These are phyloP conservation scores for Sporophila hypoxantha DNA, from an alignment of 2,113 vertebrate genomes.

Conservation along the genomic window DNA sequence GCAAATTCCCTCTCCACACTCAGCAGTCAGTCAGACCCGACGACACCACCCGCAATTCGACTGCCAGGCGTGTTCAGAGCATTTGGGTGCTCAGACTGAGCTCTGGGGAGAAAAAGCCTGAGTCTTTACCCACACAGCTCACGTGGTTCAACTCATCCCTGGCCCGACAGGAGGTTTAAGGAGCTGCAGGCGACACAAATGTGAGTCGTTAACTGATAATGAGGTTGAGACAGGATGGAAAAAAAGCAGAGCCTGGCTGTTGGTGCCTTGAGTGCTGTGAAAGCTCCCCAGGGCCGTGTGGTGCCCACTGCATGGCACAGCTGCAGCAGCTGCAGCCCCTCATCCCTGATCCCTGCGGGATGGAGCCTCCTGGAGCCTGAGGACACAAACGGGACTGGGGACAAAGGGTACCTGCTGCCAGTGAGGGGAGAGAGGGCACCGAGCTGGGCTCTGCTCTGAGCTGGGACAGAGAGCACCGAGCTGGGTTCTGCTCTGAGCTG, in stretches of 20 bases:
- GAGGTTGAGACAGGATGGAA: too few relatives aligned
- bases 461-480: too few relatives aligned
- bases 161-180: background rate
- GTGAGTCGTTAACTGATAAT: background rate
- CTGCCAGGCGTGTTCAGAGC: background rate
- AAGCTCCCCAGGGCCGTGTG: background rate
- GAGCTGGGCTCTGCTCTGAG: background rate
- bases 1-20: background rate
- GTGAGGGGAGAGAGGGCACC: background rate
- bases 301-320: background rate
- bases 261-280: background rate
- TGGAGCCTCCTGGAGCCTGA: background rate
- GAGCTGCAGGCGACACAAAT: background rate
- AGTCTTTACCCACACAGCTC: background rate
- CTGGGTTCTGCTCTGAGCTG: background rate
- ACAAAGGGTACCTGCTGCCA: background rate
- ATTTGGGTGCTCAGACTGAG: background rate
- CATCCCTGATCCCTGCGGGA: background rate
- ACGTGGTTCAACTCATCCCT: accelerated
- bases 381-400: background rate
- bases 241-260: background rate
- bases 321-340: background rate
- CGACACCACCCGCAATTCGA: background rate
- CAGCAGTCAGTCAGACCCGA: background rate
- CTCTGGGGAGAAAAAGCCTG: background rate